Evolutionary conservation across 2,113 vertebrate genomes (phyloP).

Genomic region (Bungarus multicinctus): DNA sequence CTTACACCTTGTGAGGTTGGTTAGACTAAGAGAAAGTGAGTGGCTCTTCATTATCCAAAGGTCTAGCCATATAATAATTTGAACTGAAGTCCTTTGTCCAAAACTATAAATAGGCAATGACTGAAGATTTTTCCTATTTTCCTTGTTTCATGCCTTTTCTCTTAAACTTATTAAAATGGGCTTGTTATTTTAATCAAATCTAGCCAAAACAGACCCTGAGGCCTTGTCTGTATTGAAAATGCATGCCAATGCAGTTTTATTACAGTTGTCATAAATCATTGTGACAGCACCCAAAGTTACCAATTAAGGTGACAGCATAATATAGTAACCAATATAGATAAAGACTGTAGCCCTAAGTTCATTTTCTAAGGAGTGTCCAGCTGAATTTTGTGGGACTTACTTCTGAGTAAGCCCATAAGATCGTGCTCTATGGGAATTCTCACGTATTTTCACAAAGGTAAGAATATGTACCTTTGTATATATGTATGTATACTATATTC

Average conservation of each 20-base stretch:
- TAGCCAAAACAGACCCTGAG: background rate
- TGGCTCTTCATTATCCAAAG: background rate
- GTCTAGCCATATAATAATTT: background rate
- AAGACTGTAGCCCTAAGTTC: background rate
- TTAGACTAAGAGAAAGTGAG: background rate
- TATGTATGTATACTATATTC: background rate
- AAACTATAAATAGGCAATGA: background rate
- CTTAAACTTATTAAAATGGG: background rate
- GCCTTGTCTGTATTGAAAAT: background rate
- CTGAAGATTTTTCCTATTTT: background rate
- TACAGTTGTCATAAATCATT: constrained; percentile 9
- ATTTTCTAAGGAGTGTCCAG: background rate
- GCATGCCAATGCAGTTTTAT: background rate
- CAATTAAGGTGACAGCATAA: constrained; percentile 2
- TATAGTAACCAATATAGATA: background rate
- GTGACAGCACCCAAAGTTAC: background rate
- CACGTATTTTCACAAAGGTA: background rate
- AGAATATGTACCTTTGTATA: background rate
- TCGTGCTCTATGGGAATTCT: too few species aligned
- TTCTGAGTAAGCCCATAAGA: background rate
- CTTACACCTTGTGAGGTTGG: background rate
- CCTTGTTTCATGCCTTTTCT: background rate
- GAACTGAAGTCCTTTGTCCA: background rate
- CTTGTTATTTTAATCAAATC: background rate
- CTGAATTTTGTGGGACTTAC: background rate